phyloP scores from a whole-genome alignment of 2,888 invertebrate species.

The Dysmachus trigonus region DNA sequence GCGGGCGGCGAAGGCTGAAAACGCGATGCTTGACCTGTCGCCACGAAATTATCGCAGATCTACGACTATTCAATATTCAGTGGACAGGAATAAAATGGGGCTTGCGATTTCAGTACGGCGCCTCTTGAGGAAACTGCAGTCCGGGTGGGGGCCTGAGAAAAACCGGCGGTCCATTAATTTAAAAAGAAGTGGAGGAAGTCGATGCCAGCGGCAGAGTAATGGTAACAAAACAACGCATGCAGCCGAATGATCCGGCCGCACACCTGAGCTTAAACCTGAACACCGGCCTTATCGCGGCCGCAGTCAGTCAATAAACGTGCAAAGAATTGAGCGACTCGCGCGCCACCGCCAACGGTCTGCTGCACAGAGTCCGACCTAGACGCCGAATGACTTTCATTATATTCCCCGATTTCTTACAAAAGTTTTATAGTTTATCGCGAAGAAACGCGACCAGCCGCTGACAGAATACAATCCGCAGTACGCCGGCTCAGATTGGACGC shows the following conservation, averaged over 20 bases:
- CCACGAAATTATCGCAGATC: slow-evolving; percentile 1
- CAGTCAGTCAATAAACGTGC: not conserved
- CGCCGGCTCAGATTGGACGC: slow-evolving; percentile 15
- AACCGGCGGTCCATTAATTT: not conserved
- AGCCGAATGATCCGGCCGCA: not conserved
- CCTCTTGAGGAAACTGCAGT: not conserved
- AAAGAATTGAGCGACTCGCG: slow-evolving; percentile 24
- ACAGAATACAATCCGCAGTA: slow-evolving; percentile 27
- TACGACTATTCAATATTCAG: not conserved
- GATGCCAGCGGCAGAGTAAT: not conserved
- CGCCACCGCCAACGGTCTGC: slow-evolving; percentile 22
- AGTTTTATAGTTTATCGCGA: slow-evolving; percentile 44
- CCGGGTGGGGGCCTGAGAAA: not conserved
- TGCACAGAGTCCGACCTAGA: slow-evolving; percentile 46
- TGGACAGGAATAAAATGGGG: not conserved
- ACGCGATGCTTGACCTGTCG: slow-evolving; percentile 5
- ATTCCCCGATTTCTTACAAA: not conserved
- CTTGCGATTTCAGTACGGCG: not conserved
- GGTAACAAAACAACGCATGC: not conserved
- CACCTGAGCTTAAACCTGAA: slow-evolving; percentile 8
- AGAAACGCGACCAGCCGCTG: not conserved
- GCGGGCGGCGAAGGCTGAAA: not conserved
- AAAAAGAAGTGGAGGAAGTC: not conserved
- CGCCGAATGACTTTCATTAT: slow-evolving; percentile 45
- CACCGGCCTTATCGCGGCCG: not conserved